Percentiles rank a stretch among this genome's conserved stretches.
These are phyloP conservation scores for Sarcoramphus papa DNA, from an alignment of 2,797 vertebrate species.

Conservation along the genomic window DNA sequence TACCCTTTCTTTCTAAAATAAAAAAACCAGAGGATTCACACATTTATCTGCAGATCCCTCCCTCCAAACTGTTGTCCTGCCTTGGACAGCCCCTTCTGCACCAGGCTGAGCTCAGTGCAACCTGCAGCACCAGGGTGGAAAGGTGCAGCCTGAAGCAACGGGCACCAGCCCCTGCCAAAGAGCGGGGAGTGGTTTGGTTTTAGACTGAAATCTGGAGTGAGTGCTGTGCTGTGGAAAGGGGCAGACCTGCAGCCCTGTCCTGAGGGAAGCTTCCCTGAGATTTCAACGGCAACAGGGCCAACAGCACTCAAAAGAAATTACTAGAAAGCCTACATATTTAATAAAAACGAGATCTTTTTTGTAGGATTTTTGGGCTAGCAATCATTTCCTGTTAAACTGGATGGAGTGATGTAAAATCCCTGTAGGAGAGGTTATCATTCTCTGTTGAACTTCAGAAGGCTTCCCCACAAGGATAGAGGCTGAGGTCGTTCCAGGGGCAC, in stretches of 20 bases:
- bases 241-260: background rate
- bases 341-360: background rate
- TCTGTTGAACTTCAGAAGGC: background rate
- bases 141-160: background rate
- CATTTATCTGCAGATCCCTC: background rate
- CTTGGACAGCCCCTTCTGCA: background rate
- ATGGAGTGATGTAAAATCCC: background rate
- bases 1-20: background rate
- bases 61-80: background rate
- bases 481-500: background rate
- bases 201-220: background rate
- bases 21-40: background rate
- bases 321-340: background rate
- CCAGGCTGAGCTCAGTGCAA: background rate
- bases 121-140: background rate
- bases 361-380: background rate
- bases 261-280: background rate
- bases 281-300: background rate
- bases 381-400: background rate
- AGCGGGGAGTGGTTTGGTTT: background rate
- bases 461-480: background rate
- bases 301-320: background rate
- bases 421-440: background rate
- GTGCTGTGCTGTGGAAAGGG: background rate
- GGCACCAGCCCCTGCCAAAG: background rate